These are phyloP conservation scores for Trachelipus rathkii DNA, from an alignment of 1,140 invertebrate genomes.

Conservation along the genomic window DNA sequence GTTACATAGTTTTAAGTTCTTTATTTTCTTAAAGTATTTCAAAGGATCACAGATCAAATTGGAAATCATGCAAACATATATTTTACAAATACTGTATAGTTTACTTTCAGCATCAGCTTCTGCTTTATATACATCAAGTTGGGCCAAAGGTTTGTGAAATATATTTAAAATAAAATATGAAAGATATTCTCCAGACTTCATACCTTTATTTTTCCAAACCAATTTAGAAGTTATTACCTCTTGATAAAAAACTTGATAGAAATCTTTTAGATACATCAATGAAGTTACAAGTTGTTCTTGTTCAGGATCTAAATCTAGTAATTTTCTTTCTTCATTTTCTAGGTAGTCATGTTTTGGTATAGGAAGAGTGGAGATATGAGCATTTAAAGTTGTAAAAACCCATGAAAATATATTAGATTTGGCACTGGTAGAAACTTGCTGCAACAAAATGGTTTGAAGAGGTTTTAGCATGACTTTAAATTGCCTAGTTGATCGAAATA, in stretches of 20 bases:
- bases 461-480: background rate
- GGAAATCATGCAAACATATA: background rate
- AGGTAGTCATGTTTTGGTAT: background rate
- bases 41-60: background rate
- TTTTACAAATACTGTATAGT: background rate
- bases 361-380: background rate
- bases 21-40: background rate
- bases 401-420: slow-evolving; percentile 6
- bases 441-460: background rate
- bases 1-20: background rate
- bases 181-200: background rate
- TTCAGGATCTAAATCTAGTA: background rate
- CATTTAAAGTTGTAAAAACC: background rate
- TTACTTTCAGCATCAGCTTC: background rate
- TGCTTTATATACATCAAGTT: background rate
- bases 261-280: background rate
- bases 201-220: background rate
- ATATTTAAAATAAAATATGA: background rate
- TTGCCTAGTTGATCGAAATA: background rate
- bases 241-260: background rate
- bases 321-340: background rate
- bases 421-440: background rate
- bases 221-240: background rate
- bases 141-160: background rate
- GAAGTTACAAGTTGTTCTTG: background rate